phyloP scores from a whole-genome alignment of 2,113 vertebrate species.

The Thalassoma bifasciatum region DNA sequence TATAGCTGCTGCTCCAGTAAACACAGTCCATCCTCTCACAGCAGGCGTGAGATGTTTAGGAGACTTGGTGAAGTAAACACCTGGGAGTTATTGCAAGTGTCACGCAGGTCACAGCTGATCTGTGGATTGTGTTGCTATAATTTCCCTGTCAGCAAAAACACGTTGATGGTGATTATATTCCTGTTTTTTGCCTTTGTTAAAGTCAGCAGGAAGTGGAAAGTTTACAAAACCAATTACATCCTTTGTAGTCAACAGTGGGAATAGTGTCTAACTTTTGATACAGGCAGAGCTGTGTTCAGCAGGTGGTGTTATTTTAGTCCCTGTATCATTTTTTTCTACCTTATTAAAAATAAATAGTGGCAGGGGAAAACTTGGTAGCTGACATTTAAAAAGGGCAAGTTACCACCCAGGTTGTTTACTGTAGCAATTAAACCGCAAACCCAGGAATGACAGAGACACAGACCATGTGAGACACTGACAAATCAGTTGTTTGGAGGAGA shows the following conservation, averaged over 20 bases:
- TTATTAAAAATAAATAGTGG: slow-evolving; percentile 5
- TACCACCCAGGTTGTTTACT: not conserved
- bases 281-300: not conserved
- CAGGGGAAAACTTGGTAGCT: not conserved
- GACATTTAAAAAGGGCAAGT: not conserved
- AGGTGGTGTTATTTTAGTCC: not conserved
- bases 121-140: slow-evolving; percentile 44
- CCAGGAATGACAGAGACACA: not conserved
- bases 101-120: slow-evolving; percentile 53
- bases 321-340: not conserved
- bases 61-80: slow-evolving; percentile 54
- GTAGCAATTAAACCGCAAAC: slow-evolving; percentile 10
- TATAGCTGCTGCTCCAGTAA: slow-evolving; percentile 42
- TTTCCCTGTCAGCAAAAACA: slow-evolving; percentile 46
- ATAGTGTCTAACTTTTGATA: slow-evolving; percentile 2
- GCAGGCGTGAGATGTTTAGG: slow-evolving; percentile 45
- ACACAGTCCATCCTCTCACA: slow-evolving; percentile 47
- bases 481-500: not conserved
- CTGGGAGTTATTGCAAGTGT: slow-evolving; percentile 51
- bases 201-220: slow-evolving; percentile 21
- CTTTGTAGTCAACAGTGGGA: not conserved
- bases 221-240: slow-evolving; percentile 16
- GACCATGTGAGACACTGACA: not conserved
- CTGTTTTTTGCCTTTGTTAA: slow-evolving; percentile 12
- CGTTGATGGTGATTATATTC: not conserved